Evolutionary conservation across 2,888 invertebrate genomes (phyloP).

Genomic region (Microctonus hyperodae): DNA sequence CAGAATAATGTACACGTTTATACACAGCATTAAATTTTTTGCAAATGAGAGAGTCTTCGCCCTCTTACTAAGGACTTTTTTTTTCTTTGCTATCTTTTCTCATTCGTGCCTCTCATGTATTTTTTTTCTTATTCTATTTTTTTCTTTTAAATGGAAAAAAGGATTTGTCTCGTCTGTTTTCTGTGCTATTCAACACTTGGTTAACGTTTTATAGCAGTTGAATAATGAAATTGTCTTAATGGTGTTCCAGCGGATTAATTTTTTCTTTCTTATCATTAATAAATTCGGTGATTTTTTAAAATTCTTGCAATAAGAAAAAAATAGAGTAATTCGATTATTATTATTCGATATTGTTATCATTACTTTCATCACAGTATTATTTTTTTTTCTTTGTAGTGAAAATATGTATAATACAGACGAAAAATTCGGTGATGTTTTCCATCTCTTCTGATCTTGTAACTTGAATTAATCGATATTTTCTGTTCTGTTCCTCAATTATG

Average conservation of each 20-base stretch:
- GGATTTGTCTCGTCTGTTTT: too few species aligned
- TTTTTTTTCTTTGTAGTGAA: background rate
- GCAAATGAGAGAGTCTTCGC: slow-evolving; percentile 6
- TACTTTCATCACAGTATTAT: background rate
- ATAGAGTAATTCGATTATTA: background rate
- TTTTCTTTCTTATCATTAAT: background rate
- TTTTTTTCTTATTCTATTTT: background rate
- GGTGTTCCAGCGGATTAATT: background rate
- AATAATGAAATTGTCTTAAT: background rate
- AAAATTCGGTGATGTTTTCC: background rate
- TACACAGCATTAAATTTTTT: background rate
- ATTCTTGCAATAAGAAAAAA: background rate
- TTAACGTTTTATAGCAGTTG: background rate
- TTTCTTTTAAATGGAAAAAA: too few species aligned
- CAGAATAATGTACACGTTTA: background rate
- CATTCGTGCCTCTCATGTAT: background rate
- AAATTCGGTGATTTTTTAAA: background rate
- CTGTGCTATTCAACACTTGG: background rate
- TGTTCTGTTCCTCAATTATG: too few species aligned
- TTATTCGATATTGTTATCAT: background rate
- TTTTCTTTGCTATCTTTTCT: background rate
- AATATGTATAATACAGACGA: background rate
- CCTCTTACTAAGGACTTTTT: slow-evolving; percentile 18
- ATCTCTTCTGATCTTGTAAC: background rate
- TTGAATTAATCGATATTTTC: slow-evolving; percentile 19